These are phyloP conservation scores for Chrysolina americana DNA, from an alignment of 2,888 invertebrate genomes.

Conservation along the genomic window DNA sequence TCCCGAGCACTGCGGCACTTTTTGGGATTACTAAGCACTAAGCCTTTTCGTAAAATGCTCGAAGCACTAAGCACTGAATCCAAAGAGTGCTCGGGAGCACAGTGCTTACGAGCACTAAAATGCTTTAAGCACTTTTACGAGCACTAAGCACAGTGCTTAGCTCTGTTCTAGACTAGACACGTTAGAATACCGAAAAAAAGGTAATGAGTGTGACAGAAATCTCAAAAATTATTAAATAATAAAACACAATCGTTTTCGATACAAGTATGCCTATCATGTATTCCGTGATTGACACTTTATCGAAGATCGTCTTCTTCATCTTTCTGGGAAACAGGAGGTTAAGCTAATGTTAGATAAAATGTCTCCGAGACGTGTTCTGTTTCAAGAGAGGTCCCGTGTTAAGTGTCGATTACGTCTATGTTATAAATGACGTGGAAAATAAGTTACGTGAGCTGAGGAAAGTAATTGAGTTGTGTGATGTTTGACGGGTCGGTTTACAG, in stretches of 20 bases:
- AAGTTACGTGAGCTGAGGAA: slow-evolving; percentile 50
- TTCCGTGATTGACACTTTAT: slow-evolving; percentile 46
- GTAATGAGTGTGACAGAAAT: too few relatives aligned
- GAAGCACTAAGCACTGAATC: too few relatives aligned
- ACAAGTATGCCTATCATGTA: slow-evolving; percentile 27
- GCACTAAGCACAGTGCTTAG: too few relatives aligned
- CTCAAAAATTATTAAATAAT: slow-evolving; percentile 2
- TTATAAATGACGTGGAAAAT: slow-evolving; percentile 51
- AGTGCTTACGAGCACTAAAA: too few relatives aligned
- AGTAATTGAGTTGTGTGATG: slow-evolving; percentile 44
- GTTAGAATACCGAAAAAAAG: too few relatives aligned
- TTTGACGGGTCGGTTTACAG: not conserved
- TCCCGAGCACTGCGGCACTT: too few relatives aligned
- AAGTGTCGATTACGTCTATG: slow-evolving; percentile 51
- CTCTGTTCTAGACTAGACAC: too few relatives aligned
- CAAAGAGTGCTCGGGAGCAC: too few relatives aligned
- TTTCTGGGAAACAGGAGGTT: slow-evolving; percentile 19
- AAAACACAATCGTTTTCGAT: not conserved
- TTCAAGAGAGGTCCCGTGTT: slow-evolving; percentile 42
- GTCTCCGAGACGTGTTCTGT: slow-evolving; percentile 49
- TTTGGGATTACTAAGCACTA: too few relatives aligned
- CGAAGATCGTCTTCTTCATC: slow-evolving; percentile 29
- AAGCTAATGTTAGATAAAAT: slow-evolving; percentile 48
- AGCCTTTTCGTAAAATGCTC: too few relatives aligned
- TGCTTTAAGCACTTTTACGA: too few relatives aligned